Conservation (phyloP, 2,113 vertebrate genomes). For the Takifugu flavidus region DNA sequence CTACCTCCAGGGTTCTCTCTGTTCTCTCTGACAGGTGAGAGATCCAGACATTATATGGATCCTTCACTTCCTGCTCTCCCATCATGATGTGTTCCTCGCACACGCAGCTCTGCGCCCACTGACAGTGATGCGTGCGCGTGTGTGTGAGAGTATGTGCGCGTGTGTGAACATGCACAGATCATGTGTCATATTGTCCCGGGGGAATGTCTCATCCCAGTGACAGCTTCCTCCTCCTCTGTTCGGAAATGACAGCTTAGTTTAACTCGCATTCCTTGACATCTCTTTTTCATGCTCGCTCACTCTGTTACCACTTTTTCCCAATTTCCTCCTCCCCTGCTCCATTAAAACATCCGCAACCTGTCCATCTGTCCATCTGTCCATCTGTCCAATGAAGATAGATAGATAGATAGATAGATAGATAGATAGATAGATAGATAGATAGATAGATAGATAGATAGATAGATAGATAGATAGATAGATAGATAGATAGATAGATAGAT, state of each 20-base stretch:
- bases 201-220: slow-evolving; percentile 34
- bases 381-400: neutral
- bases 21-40: too few relatives aligned
- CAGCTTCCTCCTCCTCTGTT: slow-evolving; percentile 41
- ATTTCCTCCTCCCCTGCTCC: slow-evolving; percentile 17
- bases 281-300: slow-evolving; percentile 21
- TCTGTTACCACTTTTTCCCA: slow-evolving; percentile 7
- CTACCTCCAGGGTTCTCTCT: too few relatives aligned
- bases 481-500: neutral
- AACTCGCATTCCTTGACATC: slow-evolving; percentile 22
- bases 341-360: neutral
- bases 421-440: neutral
- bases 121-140: slow-evolving; percentile 9
- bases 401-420: neutral
- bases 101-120: neutral
- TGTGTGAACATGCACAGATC: slow-evolving; percentile 25
- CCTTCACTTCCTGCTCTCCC: neutral
- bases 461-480: slow-evolving; percentile 1
- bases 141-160: neutral
- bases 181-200: slow-evolving; percentile 40
- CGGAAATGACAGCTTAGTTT: slow-evolving; percentile 54
- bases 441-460: slow-evolving; percentile 1
- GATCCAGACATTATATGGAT: too few relatives aligned
- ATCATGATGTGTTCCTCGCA: slow-evolving; percentile 22
- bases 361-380: neutral